Conservation (phyloP, 1,140 invertebrate species). For the Papilio glaucus region DNA sequence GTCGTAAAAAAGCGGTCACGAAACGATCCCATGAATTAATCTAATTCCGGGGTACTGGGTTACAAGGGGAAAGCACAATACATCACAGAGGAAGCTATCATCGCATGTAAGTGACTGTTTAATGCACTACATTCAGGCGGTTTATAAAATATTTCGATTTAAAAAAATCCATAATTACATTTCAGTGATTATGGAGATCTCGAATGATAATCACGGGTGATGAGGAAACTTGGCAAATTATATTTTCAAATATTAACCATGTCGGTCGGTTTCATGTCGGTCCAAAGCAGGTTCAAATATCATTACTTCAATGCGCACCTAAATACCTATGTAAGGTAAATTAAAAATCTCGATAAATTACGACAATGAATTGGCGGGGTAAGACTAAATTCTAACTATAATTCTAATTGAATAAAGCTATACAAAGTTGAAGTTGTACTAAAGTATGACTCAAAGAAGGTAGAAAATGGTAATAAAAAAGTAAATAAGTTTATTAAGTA, state of each 20-base stretch:
- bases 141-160: neutral
- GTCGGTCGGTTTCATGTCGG: no score
- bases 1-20: conserved; percentile 34
- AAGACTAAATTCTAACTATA: no score
- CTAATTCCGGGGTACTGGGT: conserved; percentile 28
- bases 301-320: no score
- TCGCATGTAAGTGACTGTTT: conserved; percentile 12
- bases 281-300: no score
- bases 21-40: conserved; percentile 37
- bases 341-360: no score
- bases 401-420: neutral
- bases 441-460: neutral
- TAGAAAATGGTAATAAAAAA: neutral
- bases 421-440: neutral
- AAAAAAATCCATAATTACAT: no score
- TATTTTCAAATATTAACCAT: no score
- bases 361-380: no score
- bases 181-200: no score
- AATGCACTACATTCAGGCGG: neutral
- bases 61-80: conserved; percentile 25
- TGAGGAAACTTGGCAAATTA: no score
- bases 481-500: neutral
- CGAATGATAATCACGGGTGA: no score
- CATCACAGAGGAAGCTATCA: neutral
- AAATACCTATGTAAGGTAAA: no score